Conservation (phyloP, 2,888 invertebrate species). For the Diaphora mendica region DNA sequence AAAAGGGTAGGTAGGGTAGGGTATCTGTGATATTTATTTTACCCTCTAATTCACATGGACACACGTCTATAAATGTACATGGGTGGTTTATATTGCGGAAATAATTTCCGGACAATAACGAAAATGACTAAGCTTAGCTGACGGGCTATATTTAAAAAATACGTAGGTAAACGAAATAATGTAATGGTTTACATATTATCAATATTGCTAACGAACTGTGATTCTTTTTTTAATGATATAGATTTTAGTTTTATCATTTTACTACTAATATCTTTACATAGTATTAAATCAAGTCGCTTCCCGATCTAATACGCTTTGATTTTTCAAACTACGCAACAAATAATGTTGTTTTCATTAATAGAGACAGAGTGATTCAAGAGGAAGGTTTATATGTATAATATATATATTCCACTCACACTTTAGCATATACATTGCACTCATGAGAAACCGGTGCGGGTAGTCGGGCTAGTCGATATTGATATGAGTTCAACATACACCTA, state of each 20-base stretch:
- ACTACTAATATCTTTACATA: too few relatives aligned
- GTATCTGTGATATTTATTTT: not conserved
- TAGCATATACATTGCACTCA: too few relatives aligned
- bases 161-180: not conserved
- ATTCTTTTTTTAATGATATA: not conserved
- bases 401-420: too few relatives aligned
- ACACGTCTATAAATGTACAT: not conserved
- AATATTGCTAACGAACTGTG: not conserved
- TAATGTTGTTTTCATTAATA: too few relatives aligned
- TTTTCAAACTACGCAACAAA: too few relatives aligned
- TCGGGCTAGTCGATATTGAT: too few relatives aligned
- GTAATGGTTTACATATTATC: not conserved
- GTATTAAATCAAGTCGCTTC: too few relatives aligned
- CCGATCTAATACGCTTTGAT: too few relatives aligned
- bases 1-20: not conserved
- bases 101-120: slow-evolving; percentile 31
- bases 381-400: too few relatives aligned
- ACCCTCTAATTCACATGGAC: not conserved
- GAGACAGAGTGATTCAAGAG: too few relatives aligned
- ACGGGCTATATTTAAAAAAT: not conserved
- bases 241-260: not conserved
- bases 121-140: slow-evolving; percentile 14
- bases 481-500: too few relatives aligned
- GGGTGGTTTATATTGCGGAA: slow-evolving; percentile 23
- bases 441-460: too few relatives aligned